A percentile compares a stretch with the other conserved stretches of the same genome.
These are phyloP conservation scores for Drosophila monieri DNA, from an alignment of 2,888 invertebrate genomes.

Conservation along the genomic window DNA sequence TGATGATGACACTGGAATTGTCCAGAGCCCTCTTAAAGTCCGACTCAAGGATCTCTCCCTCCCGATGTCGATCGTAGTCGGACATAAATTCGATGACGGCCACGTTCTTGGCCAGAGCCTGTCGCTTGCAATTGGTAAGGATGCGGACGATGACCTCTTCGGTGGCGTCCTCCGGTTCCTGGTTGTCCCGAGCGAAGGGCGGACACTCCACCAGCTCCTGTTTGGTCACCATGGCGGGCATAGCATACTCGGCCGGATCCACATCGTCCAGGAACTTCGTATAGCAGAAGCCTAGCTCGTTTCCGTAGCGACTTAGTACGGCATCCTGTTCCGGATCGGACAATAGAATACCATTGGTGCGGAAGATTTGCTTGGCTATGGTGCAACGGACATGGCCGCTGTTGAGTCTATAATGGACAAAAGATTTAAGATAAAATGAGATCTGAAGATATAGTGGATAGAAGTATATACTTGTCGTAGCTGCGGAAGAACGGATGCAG, in stretches of 20 bases:
- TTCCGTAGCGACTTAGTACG: slow-evolving; percentile 88
- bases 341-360: slow-evolving; percentile 88
- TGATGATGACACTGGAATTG: slow-evolving; percentile 87
- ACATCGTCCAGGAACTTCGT: slow-evolving; percentile 88
- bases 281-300: slow-evolving; percentile 91
- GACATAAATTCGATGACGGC: slow-evolving; percentile 87
- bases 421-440: not conserved
- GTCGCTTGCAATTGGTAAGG: slow-evolving; percentile 89
- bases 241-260: slow-evolving; percentile 82
- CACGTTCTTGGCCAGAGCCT: slow-evolving; percentile 88
- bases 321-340: slow-evolving; percentile 88
- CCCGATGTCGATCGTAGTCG: slow-evolving; percentile 87
- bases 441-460: too few species aligned
- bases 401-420: slow-evolving; percentile 85
- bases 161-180: slow-evolving; percentile 84
- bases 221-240: slow-evolving; percentile 73
- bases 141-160: slow-evolving; percentile 86
- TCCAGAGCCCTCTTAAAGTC: slow-evolving; percentile 90
- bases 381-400: slow-evolving; percentile 89
- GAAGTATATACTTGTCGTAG: slow-evolving; percentile 86
- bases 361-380: slow-evolving; percentile 89
- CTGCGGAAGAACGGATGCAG: slow-evolving; percentile 89
- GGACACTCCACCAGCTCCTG: slow-evolving; percentile 59
- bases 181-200: slow-evolving; percentile 84
- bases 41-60: slow-evolving; percentile 86